Base-by-base conservation (phyloP, 1,140 invertebrate species). In the Drosophila pachea region DNA sequence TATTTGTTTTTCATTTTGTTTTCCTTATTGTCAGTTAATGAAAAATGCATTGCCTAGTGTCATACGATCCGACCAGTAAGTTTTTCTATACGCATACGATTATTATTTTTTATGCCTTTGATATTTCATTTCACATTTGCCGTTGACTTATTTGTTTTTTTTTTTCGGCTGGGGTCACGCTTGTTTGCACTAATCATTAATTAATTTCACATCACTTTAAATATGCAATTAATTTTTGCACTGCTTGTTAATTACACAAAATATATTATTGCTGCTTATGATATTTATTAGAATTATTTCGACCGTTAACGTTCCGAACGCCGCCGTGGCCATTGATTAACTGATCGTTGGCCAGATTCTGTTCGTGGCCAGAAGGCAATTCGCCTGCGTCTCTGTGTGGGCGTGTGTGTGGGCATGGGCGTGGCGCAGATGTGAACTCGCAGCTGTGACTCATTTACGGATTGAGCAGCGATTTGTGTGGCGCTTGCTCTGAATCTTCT, bases 101-200 rank as follows among this genome's bases (percentile, higher is more conserved):
- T 73, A 61, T 65, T 73, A 50, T 58, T 45, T 73, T 73, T 79
- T 86, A 70, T 86, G 70, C 69, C 68, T 86, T 81, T 86, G 73
- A 86, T 86, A 79, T 84, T 81, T 76, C 68, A 77, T 86, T 81
- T 86, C 65, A 86, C 68, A 77, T 84, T 66, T 68, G 50, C 60
- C 55, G 62, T 35, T 36, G 56, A 38, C 64, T 48, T 66, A 70
- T 74, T 55, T 16, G 3, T n/a, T 75, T 68, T 67, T 71, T 67
- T 58, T 62, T 29, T 45, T 63, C 22, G 22, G 2, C 49, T 55
- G 29, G 4, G 12, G 7, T 8, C 55, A 68, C 56, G 74, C 61
- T 66, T 77, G 69, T 77, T 72, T 86, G 74, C 74, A 77, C 77
- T 86, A 86, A 86, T 86, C 81, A 86, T 86, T 86, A 86, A 81